phyloP scores from a whole-genome alignment of 2,797 vertebrate genomes.

The Anguilla marmorata region DNA sequence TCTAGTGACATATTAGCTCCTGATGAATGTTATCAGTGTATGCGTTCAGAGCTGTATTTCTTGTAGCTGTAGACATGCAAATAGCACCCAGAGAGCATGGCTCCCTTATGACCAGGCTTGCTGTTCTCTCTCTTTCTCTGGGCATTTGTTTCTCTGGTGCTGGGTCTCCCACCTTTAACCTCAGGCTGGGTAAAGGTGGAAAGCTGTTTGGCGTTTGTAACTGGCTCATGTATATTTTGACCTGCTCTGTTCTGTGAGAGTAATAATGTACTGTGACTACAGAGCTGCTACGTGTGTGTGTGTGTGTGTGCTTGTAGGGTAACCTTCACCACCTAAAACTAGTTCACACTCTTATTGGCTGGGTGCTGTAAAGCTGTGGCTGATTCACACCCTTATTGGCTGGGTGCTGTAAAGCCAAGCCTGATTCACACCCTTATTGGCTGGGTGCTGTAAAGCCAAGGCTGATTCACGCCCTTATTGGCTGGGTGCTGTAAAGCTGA shows the following conservation, averaged over 20 bases:
- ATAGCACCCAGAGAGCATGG: neutral
- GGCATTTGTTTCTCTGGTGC: neutral
- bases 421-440: no score
- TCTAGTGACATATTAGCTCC: conserved; percentile 8
- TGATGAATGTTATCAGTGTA: neutral
- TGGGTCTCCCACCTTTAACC: neutral
- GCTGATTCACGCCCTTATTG: no score
- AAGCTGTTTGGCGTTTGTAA: neutral
- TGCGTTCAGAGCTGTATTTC: conserved; percentile 29
- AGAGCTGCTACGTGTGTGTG: neutral
- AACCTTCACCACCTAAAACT: no score
- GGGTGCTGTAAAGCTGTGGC: no score
- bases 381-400: no score
- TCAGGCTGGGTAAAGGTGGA: conserved; percentile 12
- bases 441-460: no score
- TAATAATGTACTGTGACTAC: neutral
- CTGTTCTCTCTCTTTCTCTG: no score
- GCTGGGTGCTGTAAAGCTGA: no score
- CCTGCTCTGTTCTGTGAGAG: neutral
- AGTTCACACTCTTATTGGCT: no score
- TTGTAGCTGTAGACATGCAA: conserved; percentile 12
- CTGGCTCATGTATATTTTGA: neutral
- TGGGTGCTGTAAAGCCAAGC: no score
- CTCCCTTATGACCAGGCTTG: neutral
- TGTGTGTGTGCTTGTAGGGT: neutral